These are phyloP conservation scores for Eupelmus urozonus DNA, from an alignment of 2,888 invertebrate species.

Conservation along the genomic window DNA sequence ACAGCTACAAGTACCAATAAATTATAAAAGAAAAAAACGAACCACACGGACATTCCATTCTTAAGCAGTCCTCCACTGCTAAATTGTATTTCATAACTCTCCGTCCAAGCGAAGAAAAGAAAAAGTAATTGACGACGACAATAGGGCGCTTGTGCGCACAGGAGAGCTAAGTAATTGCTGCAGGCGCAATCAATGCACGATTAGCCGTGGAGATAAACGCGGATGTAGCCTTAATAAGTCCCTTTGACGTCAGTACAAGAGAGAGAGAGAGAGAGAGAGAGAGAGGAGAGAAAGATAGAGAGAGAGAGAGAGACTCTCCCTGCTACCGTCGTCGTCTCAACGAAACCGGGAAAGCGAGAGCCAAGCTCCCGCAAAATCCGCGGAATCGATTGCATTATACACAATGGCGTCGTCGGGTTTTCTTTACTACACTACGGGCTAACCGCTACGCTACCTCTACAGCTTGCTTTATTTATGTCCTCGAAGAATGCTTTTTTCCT, in stretches of 20 bases:
- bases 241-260: conserved; percentile 31
- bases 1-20: too few relatives aligned
- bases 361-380: too few relatives aligned
- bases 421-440: too few relatives aligned
- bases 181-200: conserved; percentile 23
- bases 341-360: background rate
- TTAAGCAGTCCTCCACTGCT: too few relatives aligned
- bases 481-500: too few relatives aligned
- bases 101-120: background rate
- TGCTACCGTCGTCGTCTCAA: background rate
- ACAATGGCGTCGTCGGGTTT: too few relatives aligned
- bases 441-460: too few relatives aligned
- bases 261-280: background rate
- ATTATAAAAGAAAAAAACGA: too few relatives aligned
- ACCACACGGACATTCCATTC: too few relatives aligned
- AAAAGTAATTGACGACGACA: conserved; percentile 27
- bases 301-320: background rate
- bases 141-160: background rate
- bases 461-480: too few relatives aligned
- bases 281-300: conserved; percentile 4
- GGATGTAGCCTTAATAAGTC: conserved; percentile 46
- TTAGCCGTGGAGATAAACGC: conserved; percentile 29
- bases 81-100: too few relatives aligned
- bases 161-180: background rate
- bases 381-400: too few relatives aligned